These are phyloP conservation scores for Myoxocephalus aenaeus DNA, from an alignment of 2,797 vertebrate genomes.

Conservation along the genomic window DNA sequence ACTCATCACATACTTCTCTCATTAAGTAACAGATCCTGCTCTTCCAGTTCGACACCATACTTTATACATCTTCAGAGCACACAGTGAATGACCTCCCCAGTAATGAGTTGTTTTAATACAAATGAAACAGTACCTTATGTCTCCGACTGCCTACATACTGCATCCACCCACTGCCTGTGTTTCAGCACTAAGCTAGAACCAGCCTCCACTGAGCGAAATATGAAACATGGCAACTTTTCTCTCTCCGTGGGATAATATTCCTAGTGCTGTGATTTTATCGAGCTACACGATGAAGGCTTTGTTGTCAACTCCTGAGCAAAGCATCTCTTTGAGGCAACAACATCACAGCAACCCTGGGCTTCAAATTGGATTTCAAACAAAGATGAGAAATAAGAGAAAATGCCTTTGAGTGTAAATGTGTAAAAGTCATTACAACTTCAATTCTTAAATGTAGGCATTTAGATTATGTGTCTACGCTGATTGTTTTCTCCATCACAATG, in stretches of 20 bases:
- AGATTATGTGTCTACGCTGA: constrained; percentile 6
- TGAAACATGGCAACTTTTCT: constrained; percentile 26
- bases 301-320: constrained; percentile 38
- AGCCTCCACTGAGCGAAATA: constrained; percentile 30
- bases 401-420: constrained; percentile 6
- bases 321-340: constrained; percentile 23
- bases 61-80: neutral
- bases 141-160: neutral
- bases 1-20: neutral
- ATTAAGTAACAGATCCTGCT: neutral
- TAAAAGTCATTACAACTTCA: constrained; percentile 10
- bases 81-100: neutral
- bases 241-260: constrained; percentile 11
- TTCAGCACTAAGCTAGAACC: neutral
- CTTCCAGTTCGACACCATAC: neutral
- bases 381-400: constrained; percentile 27
- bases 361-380: constrained; percentile 26
- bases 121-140: neutral
- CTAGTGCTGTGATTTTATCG: constrained; percentile 24
- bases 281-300: constrained; percentile 15
- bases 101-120: neutral
- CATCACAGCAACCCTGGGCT: constrained; percentile 14
- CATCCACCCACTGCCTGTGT: neutral
- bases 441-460: constrained; percentile 21
- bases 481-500: neutral